Percentiles rank a stretch among this genome's conserved stretches.
Evolutionary conservation across 1,140 invertebrate species (phyloP).

Genomic region (Drosophila tropicalis): DNA sequence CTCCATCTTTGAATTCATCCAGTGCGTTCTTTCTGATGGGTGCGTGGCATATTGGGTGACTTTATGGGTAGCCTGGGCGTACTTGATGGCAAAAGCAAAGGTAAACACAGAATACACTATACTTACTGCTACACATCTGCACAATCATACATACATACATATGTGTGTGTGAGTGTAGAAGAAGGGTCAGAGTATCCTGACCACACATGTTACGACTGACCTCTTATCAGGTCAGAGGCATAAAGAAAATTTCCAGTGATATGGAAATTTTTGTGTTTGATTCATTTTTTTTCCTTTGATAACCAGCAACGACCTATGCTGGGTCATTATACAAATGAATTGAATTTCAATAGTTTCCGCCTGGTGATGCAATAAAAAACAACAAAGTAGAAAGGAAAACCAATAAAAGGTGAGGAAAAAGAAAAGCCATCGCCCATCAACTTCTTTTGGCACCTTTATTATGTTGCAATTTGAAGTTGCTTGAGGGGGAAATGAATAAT

Average conservation of each 20-base stretch:
- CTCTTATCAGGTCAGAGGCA: background rate
- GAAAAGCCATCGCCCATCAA: conserved; percentile 37
- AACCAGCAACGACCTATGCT: background rate
- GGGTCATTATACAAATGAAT: conserved; percentile 8
- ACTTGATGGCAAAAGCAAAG: conserved; percentile 63
- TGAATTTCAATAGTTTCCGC: background rate
- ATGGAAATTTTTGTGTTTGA: background rate
- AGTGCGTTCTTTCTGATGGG: conserved; percentile 22
- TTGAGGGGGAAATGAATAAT: conserved; percentile 70
- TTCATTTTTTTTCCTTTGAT: background rate
- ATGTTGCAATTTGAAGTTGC: conserved; percentile 73
- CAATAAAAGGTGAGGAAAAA: conserved; percentile 24
- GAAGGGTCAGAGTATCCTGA: background rate
- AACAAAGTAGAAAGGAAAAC: background rate
- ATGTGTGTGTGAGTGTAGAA: no score
- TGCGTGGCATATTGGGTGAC: conserved; percentile 59
- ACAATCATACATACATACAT: conserved; percentile 3
- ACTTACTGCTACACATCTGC: background rate
- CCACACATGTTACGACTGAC: background rate
- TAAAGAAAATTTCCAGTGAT: conserved; percentile 1
- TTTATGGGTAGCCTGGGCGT: conserved; percentile 69
- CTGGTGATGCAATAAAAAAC: background rate
- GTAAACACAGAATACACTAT: conserved; percentile 16
- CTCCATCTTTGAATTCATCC: conserved; percentile 20
- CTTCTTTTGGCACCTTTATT: conserved; percentile 47